Conservation (phyloP, 2,888 invertebrate species). For the Drosophila colorata region DNA sequence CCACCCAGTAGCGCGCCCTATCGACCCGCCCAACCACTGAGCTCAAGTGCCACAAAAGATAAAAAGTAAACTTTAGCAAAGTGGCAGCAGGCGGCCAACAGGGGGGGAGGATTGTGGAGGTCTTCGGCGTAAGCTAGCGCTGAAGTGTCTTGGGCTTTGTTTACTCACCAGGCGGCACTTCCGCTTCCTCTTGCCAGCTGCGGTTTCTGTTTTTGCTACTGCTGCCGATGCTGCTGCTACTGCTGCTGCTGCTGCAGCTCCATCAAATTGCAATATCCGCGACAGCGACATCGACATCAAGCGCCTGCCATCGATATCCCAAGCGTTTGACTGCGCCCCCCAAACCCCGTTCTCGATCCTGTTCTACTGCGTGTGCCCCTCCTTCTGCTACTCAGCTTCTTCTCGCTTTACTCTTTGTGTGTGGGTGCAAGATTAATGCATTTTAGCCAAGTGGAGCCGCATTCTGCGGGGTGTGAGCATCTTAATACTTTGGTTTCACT, state of each 20-base stretch:
- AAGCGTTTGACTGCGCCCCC: slow-evolving; percentile 23
- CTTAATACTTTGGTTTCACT: slow-evolving; percentile 76
- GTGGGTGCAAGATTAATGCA: slow-evolving; percentile 70
- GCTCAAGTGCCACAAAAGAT: slow-evolving; percentile 66
- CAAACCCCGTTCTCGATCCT: neutral
- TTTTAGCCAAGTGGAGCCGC: slow-evolving; percentile 46
- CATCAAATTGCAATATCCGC: slow-evolving; percentile 79
- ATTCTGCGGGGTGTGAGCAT: slow-evolving; percentile 45
- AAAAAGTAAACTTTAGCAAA: slow-evolving; percentile 67
- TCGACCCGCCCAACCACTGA: slow-evolving; percentile 23
- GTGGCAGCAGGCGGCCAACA: neutral
- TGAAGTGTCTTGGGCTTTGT: slow-evolving; percentile 68
- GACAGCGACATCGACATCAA: slow-evolving; percentile 59
- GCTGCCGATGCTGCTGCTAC: slow-evolving; percentile 10
- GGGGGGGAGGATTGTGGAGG: neutral
- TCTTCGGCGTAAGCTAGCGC: slow-evolving; percentile 41
- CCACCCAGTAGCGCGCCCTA: slow-evolving; percentile 13
- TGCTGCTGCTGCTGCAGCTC: slow-evolving; percentile 39
- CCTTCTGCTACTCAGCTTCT: neutral
- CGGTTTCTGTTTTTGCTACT: slow-evolving; percentile 23
- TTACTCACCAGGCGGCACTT: slow-evolving; percentile 56
- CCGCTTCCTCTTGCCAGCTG: slow-evolving; percentile 47
- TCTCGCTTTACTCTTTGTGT: slow-evolving; percentile 19
- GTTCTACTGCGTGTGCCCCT: neutral
- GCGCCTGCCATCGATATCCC: slow-evolving; percentile 53